Evolutionary conservation across 1,140 invertebrate species (phyloP).

Genomic region (Leptoteleia sp.): DNA sequence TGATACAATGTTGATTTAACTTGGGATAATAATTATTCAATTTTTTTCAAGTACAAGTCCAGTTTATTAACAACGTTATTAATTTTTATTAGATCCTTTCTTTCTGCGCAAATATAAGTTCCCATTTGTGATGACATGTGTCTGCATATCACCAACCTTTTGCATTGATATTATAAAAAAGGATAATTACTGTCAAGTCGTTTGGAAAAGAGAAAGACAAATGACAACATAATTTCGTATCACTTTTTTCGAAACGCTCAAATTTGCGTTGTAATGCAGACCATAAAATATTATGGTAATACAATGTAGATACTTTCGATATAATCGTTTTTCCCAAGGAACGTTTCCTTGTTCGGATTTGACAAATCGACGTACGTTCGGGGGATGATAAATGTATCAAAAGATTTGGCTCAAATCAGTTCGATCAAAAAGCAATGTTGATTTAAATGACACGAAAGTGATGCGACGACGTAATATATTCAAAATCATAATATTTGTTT

Average conservation of each 20-base stretch:
- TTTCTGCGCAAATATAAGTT: no score
- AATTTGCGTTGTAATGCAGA: slow-evolving; percentile 17
- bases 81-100: no score
- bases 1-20: no score
- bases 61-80: no score
- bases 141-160: no score
- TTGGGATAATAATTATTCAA: no score
- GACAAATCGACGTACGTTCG: slow-evolving; percentile 46
- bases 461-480: slow-evolving; percentile 11
- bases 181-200: background rate
- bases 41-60: no score
- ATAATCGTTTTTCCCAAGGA: slow-evolving; percentile 29
- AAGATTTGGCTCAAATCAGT: slow-evolving; percentile 22
- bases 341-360: slow-evolving; percentile 24
- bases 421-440: slow-evolving; percentile 11
- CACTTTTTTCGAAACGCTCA: slow-evolving; percentile 5
- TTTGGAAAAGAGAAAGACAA: background rate
- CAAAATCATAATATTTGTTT: slow-evolving; percentile 16
- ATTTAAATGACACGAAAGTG: slow-evolving; percentile 20
- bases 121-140: no score
- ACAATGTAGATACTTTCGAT: slow-evolving; percentile 27
- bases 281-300: slow-evolving; percentile 51
- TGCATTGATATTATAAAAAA: background rate
- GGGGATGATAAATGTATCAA: slow-evolving; percentile 40
- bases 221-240: slow-evolving; percentile 7